These are phyloP conservation scores for Bombus huntii DNA, from an alignment of 1,140 invertebrate genomes.

Conservation along the genomic window DNA sequence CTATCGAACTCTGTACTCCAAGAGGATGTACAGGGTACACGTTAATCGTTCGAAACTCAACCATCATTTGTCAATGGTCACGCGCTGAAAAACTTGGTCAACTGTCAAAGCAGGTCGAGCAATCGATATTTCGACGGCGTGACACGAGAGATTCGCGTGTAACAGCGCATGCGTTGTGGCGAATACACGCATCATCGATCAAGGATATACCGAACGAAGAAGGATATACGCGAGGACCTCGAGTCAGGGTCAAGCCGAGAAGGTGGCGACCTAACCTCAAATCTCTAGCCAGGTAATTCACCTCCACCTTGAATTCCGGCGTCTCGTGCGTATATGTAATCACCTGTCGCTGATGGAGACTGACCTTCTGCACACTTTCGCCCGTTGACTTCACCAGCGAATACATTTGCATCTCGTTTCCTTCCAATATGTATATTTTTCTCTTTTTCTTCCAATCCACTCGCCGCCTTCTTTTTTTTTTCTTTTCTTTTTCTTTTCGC, in stretches of 20 bases:
- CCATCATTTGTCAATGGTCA: not conserved
- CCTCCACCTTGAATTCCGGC: conserved; percentile 73
- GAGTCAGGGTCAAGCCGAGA: conserved; percentile 65
- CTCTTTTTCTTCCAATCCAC: not conserved
- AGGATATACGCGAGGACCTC: conserved; percentile 39
- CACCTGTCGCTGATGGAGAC: conserved; percentile 72
- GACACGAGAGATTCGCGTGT: conserved; percentile 25
- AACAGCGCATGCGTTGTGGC: conserved; percentile 7
- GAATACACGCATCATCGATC: conserved; percentile 60
- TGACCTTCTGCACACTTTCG: conserved; percentile 72
- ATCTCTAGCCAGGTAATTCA: conserved; percentile 75
- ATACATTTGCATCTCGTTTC: conserved; percentile 70
- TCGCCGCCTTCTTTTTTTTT: not conserved
- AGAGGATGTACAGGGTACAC: not conserved
- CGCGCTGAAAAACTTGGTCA: not conserved
- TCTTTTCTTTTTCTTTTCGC: conserved; percentile 12
- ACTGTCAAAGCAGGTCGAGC: not conserved
- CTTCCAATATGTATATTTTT: conserved; percentile 57
- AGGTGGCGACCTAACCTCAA: conserved; percentile 71
- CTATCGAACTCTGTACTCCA: not conserved
- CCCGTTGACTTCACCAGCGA: conserved; percentile 63
- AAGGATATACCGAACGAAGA: conserved; percentile 57
- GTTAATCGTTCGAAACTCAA: not conserved
- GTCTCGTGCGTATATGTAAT: conserved; percentile 65
- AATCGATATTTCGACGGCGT: not conserved